Conservation (phyloP, 2,888 invertebrate species). For the Linnaemya vulpina region DNA sequence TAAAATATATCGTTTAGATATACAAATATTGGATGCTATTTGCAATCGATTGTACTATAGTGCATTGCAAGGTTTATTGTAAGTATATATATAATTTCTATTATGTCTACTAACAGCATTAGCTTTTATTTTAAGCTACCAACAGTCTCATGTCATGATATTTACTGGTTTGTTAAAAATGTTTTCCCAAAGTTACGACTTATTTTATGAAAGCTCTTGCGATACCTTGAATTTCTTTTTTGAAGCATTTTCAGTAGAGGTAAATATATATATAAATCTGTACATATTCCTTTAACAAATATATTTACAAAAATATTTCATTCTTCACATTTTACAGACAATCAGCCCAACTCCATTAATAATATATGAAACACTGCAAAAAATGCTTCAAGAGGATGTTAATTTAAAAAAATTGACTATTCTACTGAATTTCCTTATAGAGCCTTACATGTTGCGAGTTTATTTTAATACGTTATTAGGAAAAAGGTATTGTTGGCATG, state of each 20-base stretch:
- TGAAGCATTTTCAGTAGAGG: constrained; percentile 60
- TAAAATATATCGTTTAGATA: constrained; percentile 52
- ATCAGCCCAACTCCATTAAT: constrained; percentile 32
- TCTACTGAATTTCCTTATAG: constrained; percentile 54
- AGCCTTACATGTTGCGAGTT: constrained; percentile 44
- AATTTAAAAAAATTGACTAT: constrained; percentile 16
- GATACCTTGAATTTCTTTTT: constrained; percentile 60
- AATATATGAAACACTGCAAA: constrained; percentile 36
- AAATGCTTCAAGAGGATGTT: constrained; percentile 36
- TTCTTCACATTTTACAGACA: constrained; percentile 11
- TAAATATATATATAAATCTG: constrained; percentile 8
- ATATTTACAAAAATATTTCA: not conserved
- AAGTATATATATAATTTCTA: constrained; percentile 18
- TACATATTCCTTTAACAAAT: not conserved
- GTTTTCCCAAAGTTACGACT: constrained; percentile 59
- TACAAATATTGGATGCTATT: constrained; percentile 58
- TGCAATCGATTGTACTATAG: constrained; percentile 64
- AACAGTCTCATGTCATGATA: constrained; percentile 52
- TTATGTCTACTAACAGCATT: no score
- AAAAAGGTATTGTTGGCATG: constrained; percentile 49
- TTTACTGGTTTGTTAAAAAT: constrained; percentile 50
- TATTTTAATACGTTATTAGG: constrained; percentile 42
- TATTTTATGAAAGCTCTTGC: constrained; percentile 53
- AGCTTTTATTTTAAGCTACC: constrained; percentile 56
- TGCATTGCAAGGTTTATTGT: constrained; percentile 69